These are phyloP conservation scores for Taenioides sp. DNA, from an alignment of 2,797 vertebrate species.

Conservation along the genomic window DNA sequence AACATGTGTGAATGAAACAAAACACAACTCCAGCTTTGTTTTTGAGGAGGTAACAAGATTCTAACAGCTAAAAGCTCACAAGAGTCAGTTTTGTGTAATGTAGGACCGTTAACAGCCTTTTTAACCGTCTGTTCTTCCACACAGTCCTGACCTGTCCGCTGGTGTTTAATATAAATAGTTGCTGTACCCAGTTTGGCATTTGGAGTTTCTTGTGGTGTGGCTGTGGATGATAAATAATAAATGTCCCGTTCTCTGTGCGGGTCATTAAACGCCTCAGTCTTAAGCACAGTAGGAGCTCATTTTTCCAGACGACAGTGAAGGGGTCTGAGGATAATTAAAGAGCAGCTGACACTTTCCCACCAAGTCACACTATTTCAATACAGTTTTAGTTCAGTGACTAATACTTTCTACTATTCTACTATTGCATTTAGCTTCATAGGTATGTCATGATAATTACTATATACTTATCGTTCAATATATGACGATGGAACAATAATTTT, in stretches of 20 bases:
- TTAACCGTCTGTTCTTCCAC: background rate
- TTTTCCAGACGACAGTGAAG: conserved; percentile 5
- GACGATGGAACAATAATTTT: too few species aligned
- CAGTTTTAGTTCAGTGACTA: background rate
- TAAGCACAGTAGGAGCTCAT: conserved; percentile 2
- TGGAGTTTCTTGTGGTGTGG: conserved; percentile 3
- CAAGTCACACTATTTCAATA: background rate
- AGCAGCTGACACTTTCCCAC: conserved; percentile 6
- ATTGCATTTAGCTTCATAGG: background rate
- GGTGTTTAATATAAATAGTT: conserved; percentile 6
- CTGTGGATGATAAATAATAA: conserved; percentile 10
- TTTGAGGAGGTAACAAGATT: too few species aligned
- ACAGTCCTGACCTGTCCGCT: background rate
- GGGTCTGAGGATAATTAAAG: conserved; percentile 1
- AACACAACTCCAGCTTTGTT: too few species aligned
- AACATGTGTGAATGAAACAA: too few species aligned
- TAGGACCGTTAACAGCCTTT: background rate
- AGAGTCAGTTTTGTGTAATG: too few species aligned
- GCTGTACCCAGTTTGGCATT: conserved; percentile 5
- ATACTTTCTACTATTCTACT: background rate
- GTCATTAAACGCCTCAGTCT: conserved; percentile 11
- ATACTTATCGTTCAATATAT: too few species aligned
- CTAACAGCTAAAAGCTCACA: too few species aligned
- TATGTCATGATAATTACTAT: too few species aligned
- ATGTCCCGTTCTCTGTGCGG: conserved; percentile 5